These are phyloP conservation scores for Thera britannica DNA, from an alignment of 2,888 invertebrate genomes.

Conservation along the genomic window DNA sequence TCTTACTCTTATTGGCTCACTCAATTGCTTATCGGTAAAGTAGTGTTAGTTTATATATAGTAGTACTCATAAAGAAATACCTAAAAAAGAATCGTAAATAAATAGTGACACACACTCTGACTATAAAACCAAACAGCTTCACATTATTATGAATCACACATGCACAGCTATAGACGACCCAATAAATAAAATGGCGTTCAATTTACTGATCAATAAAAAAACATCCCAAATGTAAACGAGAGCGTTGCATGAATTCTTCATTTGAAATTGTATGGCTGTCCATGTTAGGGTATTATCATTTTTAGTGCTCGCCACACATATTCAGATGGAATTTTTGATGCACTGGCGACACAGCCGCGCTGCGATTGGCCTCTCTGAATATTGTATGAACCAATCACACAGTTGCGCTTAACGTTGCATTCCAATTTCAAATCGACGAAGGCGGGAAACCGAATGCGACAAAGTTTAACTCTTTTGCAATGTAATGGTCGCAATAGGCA, in stretches of 20 bases:
- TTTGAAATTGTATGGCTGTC: conserved; percentile 81
- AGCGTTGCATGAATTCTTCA: conserved; percentile 82
- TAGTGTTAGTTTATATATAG: neutral
- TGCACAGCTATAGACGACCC: conserved; percentile 44
- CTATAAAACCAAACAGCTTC: conserved; percentile 49
- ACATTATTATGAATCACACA: conserved; percentile 13
- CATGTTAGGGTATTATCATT: conserved; percentile 84
- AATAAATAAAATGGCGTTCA: conserved; percentile 78
- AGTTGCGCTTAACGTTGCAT: conserved; percentile 81
- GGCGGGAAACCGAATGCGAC: conserved; percentile 74
- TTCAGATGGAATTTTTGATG: conserved; percentile 86
- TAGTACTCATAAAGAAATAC: too few relatives aligned
- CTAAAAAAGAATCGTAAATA: conserved; percentile 15
- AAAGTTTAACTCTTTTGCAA: conserved; percentile 73
- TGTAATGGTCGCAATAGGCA: conserved; percentile 62
- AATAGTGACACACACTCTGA: conserved; percentile 33
- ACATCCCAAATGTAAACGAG: conserved; percentile 76
- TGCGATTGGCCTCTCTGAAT: conserved; percentile 82
- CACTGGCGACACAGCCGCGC: conserved; percentile 82
- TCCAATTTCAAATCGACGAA: conserved; percentile 83
- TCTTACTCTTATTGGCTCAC: too few relatives aligned
- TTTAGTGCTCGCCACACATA: conserved; percentile 85
- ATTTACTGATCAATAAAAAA: conserved; percentile 78
- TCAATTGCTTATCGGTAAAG: neutral
- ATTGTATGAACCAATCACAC: conserved; percentile 84